Percentiles rank a stretch among this genome's conserved stretches.
Evolutionary conservation across 2,888 invertebrate species (phyloP).

Genomic region (Meghimatium bilineatum): DNA sequence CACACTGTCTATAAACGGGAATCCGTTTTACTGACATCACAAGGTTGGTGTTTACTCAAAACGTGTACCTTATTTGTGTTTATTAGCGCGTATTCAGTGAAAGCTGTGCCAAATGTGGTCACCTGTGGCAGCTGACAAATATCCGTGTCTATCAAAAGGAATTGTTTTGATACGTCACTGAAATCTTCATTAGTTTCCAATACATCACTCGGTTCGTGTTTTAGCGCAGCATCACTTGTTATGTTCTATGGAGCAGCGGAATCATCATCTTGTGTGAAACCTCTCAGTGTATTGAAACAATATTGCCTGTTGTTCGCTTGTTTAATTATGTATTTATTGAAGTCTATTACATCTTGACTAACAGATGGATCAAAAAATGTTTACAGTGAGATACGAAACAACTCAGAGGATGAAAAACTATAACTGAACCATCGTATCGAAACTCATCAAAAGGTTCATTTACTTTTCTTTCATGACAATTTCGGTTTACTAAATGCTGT

Average conservation of each 20-base stretch:
- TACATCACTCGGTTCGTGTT: neutral
- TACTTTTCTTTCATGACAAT: neutral
- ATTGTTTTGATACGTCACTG: neutral
- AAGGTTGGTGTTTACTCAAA: too few relatives aligned
- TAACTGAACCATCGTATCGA: neutral
- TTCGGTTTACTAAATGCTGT: constrained; percentile 19
- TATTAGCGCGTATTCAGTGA: neutral
- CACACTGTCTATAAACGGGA: neutral
- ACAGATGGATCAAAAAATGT: neutral
- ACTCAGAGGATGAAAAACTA: neutral
- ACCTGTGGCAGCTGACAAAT: neutral
- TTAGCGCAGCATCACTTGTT: neutral
- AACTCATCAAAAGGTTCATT: neutral
- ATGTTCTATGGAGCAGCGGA: too few relatives aligned
- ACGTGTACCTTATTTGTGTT: neutral
- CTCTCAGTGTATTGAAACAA: neutral
- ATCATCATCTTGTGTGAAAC: neutral
- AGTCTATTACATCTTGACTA: constrained; percentile 8
- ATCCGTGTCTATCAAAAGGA: neutral
- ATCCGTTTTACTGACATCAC: neutral
- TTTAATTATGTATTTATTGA: constrained; percentile 28
- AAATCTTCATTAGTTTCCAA: neutral
- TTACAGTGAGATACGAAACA: neutral
- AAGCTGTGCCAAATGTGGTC: neutral
- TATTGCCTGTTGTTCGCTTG: neutral